phyloP scores from a whole-genome alignment of 2,113 vertebrate species.

The Isurus oxyrinchus region DNA sequence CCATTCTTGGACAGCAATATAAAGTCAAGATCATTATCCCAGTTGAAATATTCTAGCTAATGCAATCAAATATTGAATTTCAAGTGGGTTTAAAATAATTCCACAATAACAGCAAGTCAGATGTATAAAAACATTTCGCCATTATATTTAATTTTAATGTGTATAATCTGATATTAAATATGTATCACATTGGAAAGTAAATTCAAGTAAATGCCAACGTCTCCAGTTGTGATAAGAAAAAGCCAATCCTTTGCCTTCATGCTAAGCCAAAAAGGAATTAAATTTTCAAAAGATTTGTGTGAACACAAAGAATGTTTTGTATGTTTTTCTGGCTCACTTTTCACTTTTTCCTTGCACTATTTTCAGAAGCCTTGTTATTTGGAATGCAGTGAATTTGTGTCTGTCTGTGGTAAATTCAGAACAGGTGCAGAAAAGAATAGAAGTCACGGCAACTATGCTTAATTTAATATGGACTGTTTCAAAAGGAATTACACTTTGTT shows the following conservation, averaged over 20 bases:
- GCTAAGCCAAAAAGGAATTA: neutral
- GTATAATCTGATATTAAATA: neutral
- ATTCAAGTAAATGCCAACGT: neutral
- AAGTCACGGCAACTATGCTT: neutral
- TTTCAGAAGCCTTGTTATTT: neutral
- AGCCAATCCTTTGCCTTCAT: neutral
- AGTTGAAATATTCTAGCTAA: neutral
- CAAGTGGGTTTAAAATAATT: neutral
- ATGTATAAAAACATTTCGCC: neutral
- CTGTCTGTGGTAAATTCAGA: neutral
- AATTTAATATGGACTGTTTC: neutral
- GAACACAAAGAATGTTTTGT: neutral
- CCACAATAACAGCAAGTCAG: neutral
- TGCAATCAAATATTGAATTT: neutral
- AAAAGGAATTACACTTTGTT: neutral
- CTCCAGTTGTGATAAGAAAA: neutral
- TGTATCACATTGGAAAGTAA: neutral
- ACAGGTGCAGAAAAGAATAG: neutral
- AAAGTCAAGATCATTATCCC: slow-evolving; percentile 12
- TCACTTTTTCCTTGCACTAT: neutral
- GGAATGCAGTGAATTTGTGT: neutral
- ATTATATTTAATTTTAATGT: slow-evolving; percentile 13
- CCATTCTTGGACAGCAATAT: neutral
- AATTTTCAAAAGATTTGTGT: neutral
- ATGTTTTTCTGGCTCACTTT: neutral